Evolutionary conservation across 2,888 invertebrate species (phyloP).

Genomic region (Oligia latruncula): DNA sequence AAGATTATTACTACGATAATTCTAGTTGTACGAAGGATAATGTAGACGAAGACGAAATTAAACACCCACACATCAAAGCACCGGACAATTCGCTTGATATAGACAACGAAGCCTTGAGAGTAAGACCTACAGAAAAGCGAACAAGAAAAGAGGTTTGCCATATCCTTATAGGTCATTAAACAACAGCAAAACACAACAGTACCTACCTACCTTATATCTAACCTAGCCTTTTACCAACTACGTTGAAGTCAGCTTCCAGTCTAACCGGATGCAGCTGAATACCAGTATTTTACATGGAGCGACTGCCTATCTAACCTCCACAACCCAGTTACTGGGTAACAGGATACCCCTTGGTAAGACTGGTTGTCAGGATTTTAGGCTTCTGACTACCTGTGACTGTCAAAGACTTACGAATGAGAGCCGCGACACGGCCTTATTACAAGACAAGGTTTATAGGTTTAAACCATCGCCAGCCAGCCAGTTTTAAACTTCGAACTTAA

Average conservation of each 20-base stretch:
- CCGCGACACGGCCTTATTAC: background rate
- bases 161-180: conserved; percentile 17
- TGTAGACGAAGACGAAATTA: background rate
- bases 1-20: background rate
- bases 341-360: background rate
- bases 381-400: background rate
- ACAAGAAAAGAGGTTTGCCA: conserved; percentile 4
- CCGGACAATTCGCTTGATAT: background rate
- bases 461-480: too few species aligned
- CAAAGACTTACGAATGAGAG: background rate
- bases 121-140: background rate
- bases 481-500: too few species aligned
- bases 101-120: background rate
- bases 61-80: background rate
- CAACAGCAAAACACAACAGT: conserved; percentile 17
- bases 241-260: background rate
- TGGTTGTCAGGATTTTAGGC: background rate
- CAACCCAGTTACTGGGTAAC: background rate
- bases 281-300: background rate
- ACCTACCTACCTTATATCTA: background rate
- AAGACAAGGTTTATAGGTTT: too few species aligned
- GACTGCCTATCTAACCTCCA: background rate
- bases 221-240: background rate
- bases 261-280: background rate
- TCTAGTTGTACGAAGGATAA: background rate